Evolutionary conservation across 2,888 invertebrate genomes (phyloP).

Genomic region (Erebia palarica): DNA sequence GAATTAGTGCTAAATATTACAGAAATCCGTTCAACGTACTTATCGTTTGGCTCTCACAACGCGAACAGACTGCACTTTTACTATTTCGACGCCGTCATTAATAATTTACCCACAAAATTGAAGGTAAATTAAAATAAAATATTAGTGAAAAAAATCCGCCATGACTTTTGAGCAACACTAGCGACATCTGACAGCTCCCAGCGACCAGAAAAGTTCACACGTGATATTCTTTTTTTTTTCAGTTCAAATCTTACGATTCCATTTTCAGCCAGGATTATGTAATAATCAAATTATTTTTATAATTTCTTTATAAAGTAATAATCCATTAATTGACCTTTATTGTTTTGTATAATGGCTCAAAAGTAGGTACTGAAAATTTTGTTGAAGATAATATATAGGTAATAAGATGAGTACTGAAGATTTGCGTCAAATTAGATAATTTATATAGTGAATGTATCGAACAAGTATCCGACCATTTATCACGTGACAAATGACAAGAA

Average conservation of each 20-base stretch:
- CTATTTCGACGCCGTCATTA: slow-evolving; percentile 69
- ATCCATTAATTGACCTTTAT: too few relatives aligned
- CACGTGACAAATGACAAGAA: neutral
- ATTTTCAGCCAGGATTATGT: slow-evolving; percentile 60
- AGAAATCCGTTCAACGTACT: slow-evolving; percentile 52
- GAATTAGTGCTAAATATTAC: slow-evolving; percentile 50
- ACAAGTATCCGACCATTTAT: slow-evolving; percentile 25
- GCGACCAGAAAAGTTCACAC: slow-evolving; percentile 59
- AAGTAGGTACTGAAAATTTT: too few relatives aligned
- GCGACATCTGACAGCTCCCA: slow-evolving; percentile 71
- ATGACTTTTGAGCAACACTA: slow-evolving; percentile 73
- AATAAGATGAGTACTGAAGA: too few relatives aligned
- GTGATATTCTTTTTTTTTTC: slow-evolving; percentile 68
- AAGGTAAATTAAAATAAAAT: slow-evolving; percentile 67
- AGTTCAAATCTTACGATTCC: slow-evolving; percentile 63
- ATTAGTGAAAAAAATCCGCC: slow-evolving; percentile 77
- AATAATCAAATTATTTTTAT: neutral
- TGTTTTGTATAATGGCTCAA: too few relatives aligned
- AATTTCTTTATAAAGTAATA: too few relatives aligned
- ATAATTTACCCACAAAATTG: slow-evolving; percentile 78
- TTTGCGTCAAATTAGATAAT: too few relatives aligned
- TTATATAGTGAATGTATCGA: neutral
- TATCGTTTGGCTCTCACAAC: slow-evolving; percentile 64
- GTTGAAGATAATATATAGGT: too few relatives aligned
- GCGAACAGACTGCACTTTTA: slow-evolving; percentile 62